Conservation (phyloP, 2,113 vertebrate species). For the Lepus timidus region DNA sequence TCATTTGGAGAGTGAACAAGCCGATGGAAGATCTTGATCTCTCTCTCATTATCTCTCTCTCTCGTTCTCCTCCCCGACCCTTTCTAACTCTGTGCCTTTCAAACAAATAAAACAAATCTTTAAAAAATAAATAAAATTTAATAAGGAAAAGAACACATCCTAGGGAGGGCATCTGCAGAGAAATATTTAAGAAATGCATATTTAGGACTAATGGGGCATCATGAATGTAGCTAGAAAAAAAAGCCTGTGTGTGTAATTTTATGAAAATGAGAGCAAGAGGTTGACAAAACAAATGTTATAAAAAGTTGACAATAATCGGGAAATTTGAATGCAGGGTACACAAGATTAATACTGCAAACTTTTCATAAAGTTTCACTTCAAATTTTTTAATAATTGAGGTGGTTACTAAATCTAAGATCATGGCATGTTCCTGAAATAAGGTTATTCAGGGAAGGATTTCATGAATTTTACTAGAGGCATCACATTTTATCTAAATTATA, state of each 20-base stretch:
- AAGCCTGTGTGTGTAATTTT: background rate
- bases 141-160: background rate
- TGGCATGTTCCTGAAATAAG: conserved; percentile 22
- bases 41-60: no score
- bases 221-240: background rate
- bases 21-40: no score
- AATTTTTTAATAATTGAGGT: background rate
- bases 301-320: background rate
- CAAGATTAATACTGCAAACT: background rate
- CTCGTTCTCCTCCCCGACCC: no score
- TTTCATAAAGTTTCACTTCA: conserved; percentile 14
- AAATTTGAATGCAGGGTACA: background rate
- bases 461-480: background rate
- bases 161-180: background rate
- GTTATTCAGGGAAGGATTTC: background rate
- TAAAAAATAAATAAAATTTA: background rate
- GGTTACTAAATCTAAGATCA: background rate
- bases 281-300: background rate
- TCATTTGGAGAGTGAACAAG: no score
- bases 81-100: no score
- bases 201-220: background rate
- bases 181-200: background rate
- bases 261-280: background rate
- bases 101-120: no score
- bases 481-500: conserved; percentile 11